Evolutionary conservation across 2,888 invertebrate genomes (phyloP), one percentile per base, ranked within the genome.

Genomic region (Leptopilina drosophilae): DNA sequence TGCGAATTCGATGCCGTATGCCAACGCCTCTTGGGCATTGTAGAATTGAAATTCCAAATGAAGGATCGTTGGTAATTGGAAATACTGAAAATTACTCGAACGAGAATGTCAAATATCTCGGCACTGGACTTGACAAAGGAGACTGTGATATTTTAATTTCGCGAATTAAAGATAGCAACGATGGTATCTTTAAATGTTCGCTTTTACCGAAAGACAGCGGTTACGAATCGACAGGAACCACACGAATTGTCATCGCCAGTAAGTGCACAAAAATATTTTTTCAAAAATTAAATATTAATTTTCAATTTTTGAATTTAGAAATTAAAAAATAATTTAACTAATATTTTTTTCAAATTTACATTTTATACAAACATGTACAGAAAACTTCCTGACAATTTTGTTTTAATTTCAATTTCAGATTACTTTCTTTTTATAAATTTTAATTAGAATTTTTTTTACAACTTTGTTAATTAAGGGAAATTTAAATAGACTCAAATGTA

Each of bases 201-300:
- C 89, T 96, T 77, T 95, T 95, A 0, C 93, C 94, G 0, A 91
- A 91, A 80, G 92, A 93, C 0, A 94, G 94, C 53, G 90, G 91
- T 76, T 91, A 92, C 11, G 96, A 96, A 87, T 90, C 94, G 0
- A 91, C 92, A 0, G 95, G 94, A 20, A 90, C 89, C 9, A 94
- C 96, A 93, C 93, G 93, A 73, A 93, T 97, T 12, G 92, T 94
- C 4, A 95, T 97, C 56, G 96, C 96, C 80, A 93, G 96, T 96
- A 91, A 94, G 96, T 95, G 4, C 2, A 49, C 4, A 49, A 49
- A n/a, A 15, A 26, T 62, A 6, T 0, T 42, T 8, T 75, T 56
- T 59, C 5, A 33, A n/a, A 7, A 64, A 40, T 75, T 75, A 67
- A 11, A 40, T 62, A 15, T 76, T 20, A 1, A 76, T 59, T 76